Base-by-base conservation (phyloP, 2,888 invertebrate species). In the Artemia sinica region DNA sequence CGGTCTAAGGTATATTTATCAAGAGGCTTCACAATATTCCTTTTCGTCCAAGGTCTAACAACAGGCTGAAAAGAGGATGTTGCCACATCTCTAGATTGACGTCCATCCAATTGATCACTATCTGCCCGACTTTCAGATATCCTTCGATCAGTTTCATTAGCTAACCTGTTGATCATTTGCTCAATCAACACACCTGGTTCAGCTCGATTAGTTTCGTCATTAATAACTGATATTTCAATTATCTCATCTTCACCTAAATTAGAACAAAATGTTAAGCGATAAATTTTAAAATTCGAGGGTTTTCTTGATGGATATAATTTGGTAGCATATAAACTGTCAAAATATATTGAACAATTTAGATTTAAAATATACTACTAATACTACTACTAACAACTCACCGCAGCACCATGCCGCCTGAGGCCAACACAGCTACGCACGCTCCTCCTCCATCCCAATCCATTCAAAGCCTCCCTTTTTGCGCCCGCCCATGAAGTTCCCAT, bases 131-230 rank as follows among this genome's bases (percentile, higher is more conserved):
- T 58, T 9, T 58, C 58, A 14, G 58, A 58, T 18, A 68, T 71
- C 28, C 66, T 69, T 66, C 72, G 72, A 66, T 73, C 78, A 72
- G 80, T 79, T 81, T 83, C 72, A 72, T 84, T 82, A 41, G 86
- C 86, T 72, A 88, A 78, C 14, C 84, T 84, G 72, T 84, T 84
- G 69, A 88, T 87, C 79, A 87, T 81, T 68, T 84, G 81, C 76
- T 88, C 87, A 67, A 88, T 83, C 72, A 85, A 84, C 0, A 84
- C 83, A 68, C 83, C 58, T 10, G 58, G 58, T 58, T 58, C 58
- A n/a, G 58, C 58, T 18, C 18, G 58, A 58, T 58, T 58, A 7
- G 58, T 14, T 14, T 58, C 58, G 8, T 58, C 58, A 58, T 58
- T 58, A n/a, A 14, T n/a, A 9, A 58, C 18, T 18, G 58, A 18